phyloP scores from a whole-genome alignment of 1,140 invertebrate species.

The Bombus sylvicola region DNA sequence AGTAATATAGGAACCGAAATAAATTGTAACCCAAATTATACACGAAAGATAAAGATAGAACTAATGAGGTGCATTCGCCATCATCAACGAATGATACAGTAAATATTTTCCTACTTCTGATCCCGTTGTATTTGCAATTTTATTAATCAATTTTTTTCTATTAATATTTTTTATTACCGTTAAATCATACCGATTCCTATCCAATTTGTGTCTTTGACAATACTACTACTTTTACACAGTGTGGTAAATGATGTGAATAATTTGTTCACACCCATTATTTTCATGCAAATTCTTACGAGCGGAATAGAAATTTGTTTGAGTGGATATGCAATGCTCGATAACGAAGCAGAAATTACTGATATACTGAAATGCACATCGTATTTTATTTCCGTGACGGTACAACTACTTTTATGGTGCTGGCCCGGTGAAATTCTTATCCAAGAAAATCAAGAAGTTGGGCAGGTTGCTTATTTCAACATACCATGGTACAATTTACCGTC shows the following conservation, averaged over 20 bases:
- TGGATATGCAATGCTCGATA: conserved; percentile 47
- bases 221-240: conserved; percentile 1
- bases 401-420: conserved; percentile 57
- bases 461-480: conserved; percentile 49
- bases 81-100: conserved; percentile 46
- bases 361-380: conserved; percentile 48
- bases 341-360: conserved; percentile 24
- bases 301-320: conserved; percentile 62
- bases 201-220: background rate
- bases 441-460: conserved; percentile 48
- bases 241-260: conserved; percentile 47
- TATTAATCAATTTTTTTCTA: background rate
- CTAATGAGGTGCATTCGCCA: conserved; percentile 35
- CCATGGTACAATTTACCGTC: conserved; percentile 52
- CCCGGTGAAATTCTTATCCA: conserved; percentile 54
- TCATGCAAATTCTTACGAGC: conserved; percentile 58
- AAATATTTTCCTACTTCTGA: background rate
- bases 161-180: background rate
- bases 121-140: background rate
- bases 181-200: background rate
- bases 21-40: background rate
- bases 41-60: background rate
- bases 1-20: conserved; percentile 13
- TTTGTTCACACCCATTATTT: conserved; percentile 60
- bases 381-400: conserved; percentile 41